Percentiles rank a stretch among this genome's conserved stretches.
Conservation (phyloP, 2,888 invertebrate species). For the Drosophila helvetica region DNA sequence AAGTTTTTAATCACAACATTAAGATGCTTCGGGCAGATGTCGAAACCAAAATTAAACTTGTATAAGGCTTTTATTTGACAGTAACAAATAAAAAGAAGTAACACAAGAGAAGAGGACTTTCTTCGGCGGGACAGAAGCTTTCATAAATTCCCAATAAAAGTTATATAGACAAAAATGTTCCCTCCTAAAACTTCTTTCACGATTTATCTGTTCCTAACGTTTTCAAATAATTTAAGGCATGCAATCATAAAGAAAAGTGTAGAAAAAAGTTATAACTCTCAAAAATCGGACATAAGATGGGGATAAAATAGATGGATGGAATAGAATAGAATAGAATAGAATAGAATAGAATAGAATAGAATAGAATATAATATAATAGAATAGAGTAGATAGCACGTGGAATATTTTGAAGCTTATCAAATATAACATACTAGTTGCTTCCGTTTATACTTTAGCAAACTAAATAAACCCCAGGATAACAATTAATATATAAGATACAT, state of each 20-base stretch:
- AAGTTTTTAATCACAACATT: slow-evolving; percentile 34
- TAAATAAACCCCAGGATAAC: not conserved
- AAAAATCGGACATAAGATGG: not conserved
- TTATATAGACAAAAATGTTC: not conserved
- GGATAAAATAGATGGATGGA: not conserved
- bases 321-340: not conserved
- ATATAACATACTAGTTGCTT: too few species aligned
- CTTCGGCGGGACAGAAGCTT: not conserved
- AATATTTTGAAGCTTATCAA: not conserved
- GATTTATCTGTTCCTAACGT: too few species aligned
- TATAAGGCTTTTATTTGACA: not conserved
- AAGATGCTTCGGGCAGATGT: slow-evolving; percentile 35
- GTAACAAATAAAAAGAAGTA: not conserved
- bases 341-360: not conserved
- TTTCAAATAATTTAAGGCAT: not conserved
- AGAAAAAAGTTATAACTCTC: too few species aligned
- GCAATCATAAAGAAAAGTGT: not conserved
- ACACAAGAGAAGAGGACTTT: not conserved
- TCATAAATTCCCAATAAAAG: not conserved
- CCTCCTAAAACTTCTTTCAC: not conserved
- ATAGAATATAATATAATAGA: too few species aligned
- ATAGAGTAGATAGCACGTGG: too few species aligned
- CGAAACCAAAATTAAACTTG: slow-evolving; percentile 21
- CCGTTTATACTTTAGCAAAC: not conserved
- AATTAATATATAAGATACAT: not conserved